Percentiles rank a stretch among this genome's conserved stretches.
Evolutionary conservation across 2,888 invertebrate species (phyloP).

Genomic region (Sericinus montela): DNA sequence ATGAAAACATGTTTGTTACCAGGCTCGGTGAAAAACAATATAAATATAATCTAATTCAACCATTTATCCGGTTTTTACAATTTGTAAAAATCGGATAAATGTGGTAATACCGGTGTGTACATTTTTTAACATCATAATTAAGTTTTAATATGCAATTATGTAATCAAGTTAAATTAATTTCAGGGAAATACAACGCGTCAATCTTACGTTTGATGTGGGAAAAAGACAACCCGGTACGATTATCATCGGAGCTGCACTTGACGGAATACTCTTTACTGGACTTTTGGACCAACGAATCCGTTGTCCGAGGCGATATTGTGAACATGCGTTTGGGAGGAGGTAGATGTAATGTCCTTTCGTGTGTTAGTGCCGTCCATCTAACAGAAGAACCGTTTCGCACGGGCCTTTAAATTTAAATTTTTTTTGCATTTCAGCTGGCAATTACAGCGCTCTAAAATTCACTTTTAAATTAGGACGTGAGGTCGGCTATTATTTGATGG

Average conservation of each 20-base stretch:
- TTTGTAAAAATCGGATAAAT: too few relatives aligned
- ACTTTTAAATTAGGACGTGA: conserved; percentile 88
- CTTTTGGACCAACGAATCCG: conserved; percentile 85
- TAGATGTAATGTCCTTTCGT: conserved; percentile 68
- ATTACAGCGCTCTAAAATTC: conserved; percentile 89
- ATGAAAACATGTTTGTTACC: too few relatives aligned
- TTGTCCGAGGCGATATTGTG: conserved; percentile 83
- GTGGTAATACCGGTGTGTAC: too few relatives aligned
- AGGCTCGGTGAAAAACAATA: too few relatives aligned
- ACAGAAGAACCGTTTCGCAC: not conserved
- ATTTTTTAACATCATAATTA: too few relatives aligned
- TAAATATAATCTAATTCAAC: too few relatives aligned
- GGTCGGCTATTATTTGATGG: conserved; percentile 92
- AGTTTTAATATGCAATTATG: too few relatives aligned
- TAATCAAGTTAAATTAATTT: conserved; percentile 28
- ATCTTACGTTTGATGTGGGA: conserved; percentile 89
- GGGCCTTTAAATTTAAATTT: conserved; percentile 8
- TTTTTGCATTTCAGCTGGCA: conserved; percentile 81
- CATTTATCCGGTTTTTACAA: too few relatives aligned
- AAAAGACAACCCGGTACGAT: conserved; percentile 83
- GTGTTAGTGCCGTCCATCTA: conserved; percentile 34
- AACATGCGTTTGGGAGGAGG: conserved; percentile 86
- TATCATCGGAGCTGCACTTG: conserved; percentile 87
- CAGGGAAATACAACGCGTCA: conserved; percentile 90
- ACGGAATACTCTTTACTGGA: conserved; percentile 88